Evolutionary conservation across 2,113 vertebrate species (phyloP).

Genomic region (Mormyrus lacerda): DNA sequence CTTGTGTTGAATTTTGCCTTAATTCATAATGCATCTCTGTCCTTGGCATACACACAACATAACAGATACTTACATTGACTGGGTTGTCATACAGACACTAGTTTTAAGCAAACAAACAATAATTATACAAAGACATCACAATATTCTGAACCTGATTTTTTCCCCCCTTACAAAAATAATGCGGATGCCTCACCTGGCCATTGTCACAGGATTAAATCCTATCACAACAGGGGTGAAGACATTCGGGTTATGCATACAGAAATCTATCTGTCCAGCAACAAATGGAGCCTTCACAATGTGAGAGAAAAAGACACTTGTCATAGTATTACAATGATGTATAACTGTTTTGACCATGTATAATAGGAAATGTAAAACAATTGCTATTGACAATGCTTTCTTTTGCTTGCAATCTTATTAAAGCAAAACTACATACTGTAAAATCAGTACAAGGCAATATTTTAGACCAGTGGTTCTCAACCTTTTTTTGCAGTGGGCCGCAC

Average conservation of each 20-base stretch:
- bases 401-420: not conserved
- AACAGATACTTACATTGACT: not conserved
- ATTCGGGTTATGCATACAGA: slow-evolving; percentile 60
- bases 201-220: slow-evolving; percentile 63
- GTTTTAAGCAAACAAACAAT: not conserved
- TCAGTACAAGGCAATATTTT: not conserved
- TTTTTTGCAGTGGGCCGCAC: too few species aligned
- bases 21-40: not conserved
- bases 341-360: not conserved
- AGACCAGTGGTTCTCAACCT: too few species aligned
- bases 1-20: not conserved
- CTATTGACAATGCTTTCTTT: not conserved
- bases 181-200: slow-evolving; percentile 54
- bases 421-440: not conserved
- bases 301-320: not conserved
- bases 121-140: not conserved
- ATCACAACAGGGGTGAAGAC: slow-evolving; percentile 64
- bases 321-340: not conserved
- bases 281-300: slow-evolving; percentile 58
- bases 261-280: slow-evolving; percentile 69
- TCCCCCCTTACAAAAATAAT: not conserved
- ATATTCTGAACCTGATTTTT: not conserved
- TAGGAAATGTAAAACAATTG: not conserved
- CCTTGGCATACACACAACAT: not conserved
- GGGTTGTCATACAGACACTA: not conserved